Base-by-base conservation (phyloP, 2,113 vertebrate genomes). In the Scomber japonicus region DNA sequence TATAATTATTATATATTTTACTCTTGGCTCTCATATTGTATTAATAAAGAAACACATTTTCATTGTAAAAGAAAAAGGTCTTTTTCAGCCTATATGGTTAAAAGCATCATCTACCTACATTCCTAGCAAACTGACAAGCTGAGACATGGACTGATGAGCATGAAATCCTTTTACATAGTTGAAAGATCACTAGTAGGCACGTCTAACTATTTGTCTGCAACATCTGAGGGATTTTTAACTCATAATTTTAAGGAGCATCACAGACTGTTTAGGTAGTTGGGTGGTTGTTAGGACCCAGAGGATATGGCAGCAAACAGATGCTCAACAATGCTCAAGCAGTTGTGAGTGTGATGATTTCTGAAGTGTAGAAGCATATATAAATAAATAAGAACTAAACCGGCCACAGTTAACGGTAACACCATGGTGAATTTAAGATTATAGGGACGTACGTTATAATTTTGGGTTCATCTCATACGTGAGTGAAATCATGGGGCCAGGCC, bases 121-220 rank as follows among this genome's bases (percentile, higher is more conserved):
- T 81, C 69, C 63, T n/a, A 31, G 27, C 21, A 54, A 75, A 59
- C 15, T 21, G 54, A 73, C 91, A 89, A 61, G 86, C 57, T 80
- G 80, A 76, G 78, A 75, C 88, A 60, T 16, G 85, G 62, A 6
- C 8, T 14, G 0, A 11, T 40, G 45, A 84, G 11, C 13, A 57
- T 1, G 3, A 74, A 17, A 55, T 12, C 3, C 1, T 24, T 57
- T 2, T 12, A 21, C 75, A 79, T 50, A 30, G 48, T 9, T 74
- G 13, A 61, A 53, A 10, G 55, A 65, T 50, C 50, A 71, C 69
- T 7, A 2, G 11, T 21, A 15, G 30, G 16, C 35, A 53, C 24
- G 51, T 45, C 17, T 48, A 44, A 50, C 54, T 1, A 21, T 7
- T 5, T 4, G 16, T 68, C 45, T 56, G n/a, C 6, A 35, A 30